Evolutionary conservation across 1,140 invertebrate species (phyloP), one percentile per base, ranked within the genome.

Genomic region (Drosophila jambulina): DNA sequence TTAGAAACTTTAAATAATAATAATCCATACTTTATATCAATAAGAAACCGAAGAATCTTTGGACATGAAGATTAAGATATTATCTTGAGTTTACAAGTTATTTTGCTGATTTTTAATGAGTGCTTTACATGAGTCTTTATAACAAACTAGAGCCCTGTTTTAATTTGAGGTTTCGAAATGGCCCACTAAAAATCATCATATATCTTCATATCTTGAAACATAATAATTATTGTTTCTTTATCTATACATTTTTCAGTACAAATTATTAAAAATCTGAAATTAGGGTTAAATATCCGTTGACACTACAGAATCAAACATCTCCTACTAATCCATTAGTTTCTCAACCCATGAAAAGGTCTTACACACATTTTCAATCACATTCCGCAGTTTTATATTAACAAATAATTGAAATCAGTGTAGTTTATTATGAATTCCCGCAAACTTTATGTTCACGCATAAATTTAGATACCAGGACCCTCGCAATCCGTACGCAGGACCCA

Each of bases 401-500:
- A 77, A 63, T 77, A 83, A 80, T 86, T 86, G 67, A 87, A 80
- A 87, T 82, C 83, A 82, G 69, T 76, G 70, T 58, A 76, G 38
- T 76, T 82, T 62, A 45, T 46, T 48, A n/a, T 48, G 46, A 80
- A 65, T 48, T 72, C 36, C 29, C 34, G 62, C 53, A 62, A 82
- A 65, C 57, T 71, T 87, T 82, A 80, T 75, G 51, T 75, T 75
- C 46, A 54, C 77, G 74, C 74, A 90, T 84, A 90, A 87, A 87
- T 87, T 88, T 69, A 64, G 64, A 68, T 57, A 6, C 29, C 72
- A 59, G 51, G 17, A 48, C 29, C 42, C 36, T 13, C 10, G 21
- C 58, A 34, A 34, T 29, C 49, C 60, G 71, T 71, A 46, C 46
- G 59, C 62, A 63, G 80, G 65, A 82, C 60, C 76, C 60, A 67